Conservation (phyloP, 53 echinoderm and acorn worm species). For the Hippasteria phrygiana region DNA sequence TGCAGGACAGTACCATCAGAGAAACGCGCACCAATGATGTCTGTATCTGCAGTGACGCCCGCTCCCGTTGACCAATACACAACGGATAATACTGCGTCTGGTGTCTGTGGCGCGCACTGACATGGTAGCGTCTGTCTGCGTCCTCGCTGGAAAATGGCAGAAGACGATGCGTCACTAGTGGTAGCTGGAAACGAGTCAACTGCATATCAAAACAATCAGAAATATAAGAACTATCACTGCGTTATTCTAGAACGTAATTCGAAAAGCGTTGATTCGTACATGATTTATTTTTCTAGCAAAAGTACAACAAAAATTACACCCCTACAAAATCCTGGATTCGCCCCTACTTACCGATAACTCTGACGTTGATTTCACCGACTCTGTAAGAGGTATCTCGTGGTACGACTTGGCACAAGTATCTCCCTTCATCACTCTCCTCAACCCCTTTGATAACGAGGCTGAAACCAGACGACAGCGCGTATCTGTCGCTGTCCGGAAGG, state of each 20-base stretch:
- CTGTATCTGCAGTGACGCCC: conserved; percentile 5
- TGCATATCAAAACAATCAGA: background rate
- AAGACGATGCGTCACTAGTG: background rate
- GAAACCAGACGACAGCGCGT: background rate
- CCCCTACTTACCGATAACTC: background rate
- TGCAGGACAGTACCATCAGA: conserved; percentile 9
- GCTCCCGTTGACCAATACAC: conserved; percentile 47
- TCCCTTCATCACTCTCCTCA: background rate
- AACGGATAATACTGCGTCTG: background rate
- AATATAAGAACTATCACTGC: too few relatives aligned
- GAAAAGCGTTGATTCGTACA: too few relatives aligned
- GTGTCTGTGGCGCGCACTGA: background rate
- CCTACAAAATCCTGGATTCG: too few relatives aligned
- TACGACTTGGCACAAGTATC: background rate
- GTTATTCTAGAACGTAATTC: too few relatives aligned
- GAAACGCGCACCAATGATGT: conserved; percentile 27
- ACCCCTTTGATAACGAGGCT: conserved; percentile 9
- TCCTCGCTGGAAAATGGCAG: background rate
- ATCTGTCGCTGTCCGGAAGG: background rate
- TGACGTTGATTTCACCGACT: background rate
- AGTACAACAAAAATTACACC: too few relatives aligned
- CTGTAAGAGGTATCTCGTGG: background rate
- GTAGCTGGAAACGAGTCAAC: background rate
- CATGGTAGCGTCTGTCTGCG: conserved; percentile 8
- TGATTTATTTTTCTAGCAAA: too few relatives aligned